Evolutionary conservation across 2,888 invertebrate species (phyloP), one percentile per base, ranked within the genome.

Genomic region (Masnerella sp.): DNA sequence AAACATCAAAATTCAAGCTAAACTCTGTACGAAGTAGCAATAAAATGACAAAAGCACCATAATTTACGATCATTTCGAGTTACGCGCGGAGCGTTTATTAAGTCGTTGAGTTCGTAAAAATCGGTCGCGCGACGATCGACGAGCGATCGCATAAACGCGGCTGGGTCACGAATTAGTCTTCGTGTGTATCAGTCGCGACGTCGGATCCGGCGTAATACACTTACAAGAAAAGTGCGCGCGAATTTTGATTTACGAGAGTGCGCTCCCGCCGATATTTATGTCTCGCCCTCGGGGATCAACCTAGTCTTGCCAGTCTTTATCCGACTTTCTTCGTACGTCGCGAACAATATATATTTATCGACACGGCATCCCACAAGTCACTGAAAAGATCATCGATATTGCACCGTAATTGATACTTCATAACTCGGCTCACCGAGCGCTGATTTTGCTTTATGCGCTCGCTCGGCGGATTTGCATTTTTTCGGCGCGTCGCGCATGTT

Each of bases 181-280:
- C 47, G 54, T 61, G 14, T 43, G 51, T 25, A 32, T 40, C 32
- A 61, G 58, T 49, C 32, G 58, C 36, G 42, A 43, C 30, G n/a
- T n/a, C n/a, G n/a, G n/a, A n/a, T 11, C 17, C 11, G n/a, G 42
- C 40, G 22, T 47, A 47, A n/a, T 40, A 45, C 54, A 69, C 54
- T 45, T 54, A 54, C 22, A 43, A 12, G 38, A 47, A 45, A 56
- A 56, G 20, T 54, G 7, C 32, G 54, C 61, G 70, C 17, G 59
- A 56, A 70, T 70, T 70, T 70, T 70, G 70, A 70, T 70, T 54
- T 62, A 70, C 49, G 70, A 49, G 38, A 18, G 49, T 56, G 62
- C 47, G 61, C 62, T 62, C 22, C 62, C 54, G 30, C 28, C 36
- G 14, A 32, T 64, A 64, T 65, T 69, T 69, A 69, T 69, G 45